Percentiles rank a stretch among this genome's conserved stretches.
Conservation (phyloP, 2,113 vertebrate genomes). For the Procavia capensis region DNA sequence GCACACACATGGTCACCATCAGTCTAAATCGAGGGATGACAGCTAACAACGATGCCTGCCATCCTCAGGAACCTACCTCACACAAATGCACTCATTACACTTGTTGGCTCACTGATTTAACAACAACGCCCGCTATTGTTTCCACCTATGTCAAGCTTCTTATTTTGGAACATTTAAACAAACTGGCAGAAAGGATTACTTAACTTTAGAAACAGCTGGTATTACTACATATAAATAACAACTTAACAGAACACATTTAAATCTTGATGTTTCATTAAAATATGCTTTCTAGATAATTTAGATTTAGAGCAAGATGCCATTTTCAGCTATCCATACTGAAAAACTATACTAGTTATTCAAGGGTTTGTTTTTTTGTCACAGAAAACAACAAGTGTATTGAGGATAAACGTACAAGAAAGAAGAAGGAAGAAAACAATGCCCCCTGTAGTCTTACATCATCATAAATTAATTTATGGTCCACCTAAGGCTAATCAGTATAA, state of each 20-base stretch:
- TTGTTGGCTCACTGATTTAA: not conserved
- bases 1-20: not conserved
- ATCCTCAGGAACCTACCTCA: not conserved
- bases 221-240: not conserved
- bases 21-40: not conserved
- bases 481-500: not conserved
- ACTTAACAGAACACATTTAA: constrained; percentile 23
- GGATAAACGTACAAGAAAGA: constrained; percentile 27
- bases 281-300: constrained; percentile 4
- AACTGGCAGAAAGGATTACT: not conserved
- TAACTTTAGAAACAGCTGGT: constrained; percentile 1
- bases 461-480: not conserved
- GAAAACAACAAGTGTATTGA: constrained; percentile 32
- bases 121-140: not conserved
- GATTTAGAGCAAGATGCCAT: constrained; percentile 1
- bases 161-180: constrained; percentile 40
- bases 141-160: not conserved
- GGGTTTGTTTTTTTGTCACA: not conserved
- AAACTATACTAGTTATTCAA: not conserved
- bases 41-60: not conserved
- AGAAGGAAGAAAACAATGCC: not conserved
- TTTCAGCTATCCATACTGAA: constrained; percentile 6
- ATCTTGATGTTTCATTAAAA: constrained; percentile 12
- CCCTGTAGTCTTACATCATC: not conserved
- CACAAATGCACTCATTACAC: not conserved